phyloP scores from a whole-genome alignment of 2,113 vertebrate species.

The Spilogale gracilis region DNA sequence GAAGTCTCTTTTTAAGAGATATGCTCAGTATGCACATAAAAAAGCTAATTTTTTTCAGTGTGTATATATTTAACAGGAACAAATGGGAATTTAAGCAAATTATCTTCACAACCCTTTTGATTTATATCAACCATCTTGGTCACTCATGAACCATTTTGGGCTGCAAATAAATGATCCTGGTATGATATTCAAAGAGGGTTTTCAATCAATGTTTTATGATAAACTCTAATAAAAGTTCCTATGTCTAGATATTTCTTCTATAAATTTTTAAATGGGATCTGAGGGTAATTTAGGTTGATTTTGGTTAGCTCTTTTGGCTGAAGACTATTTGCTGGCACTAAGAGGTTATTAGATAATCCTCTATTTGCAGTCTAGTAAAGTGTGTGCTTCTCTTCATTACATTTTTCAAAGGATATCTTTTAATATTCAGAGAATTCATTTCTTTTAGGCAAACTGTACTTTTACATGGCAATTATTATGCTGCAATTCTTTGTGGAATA shows the following conservation, averaged over 20 bases:
- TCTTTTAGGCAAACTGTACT: conserved; percentile 24
- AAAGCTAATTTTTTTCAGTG: neutral
- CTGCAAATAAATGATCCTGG: conserved; percentile 53
- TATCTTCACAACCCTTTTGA: conserved; percentile 14
- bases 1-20: neutral
- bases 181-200: conserved; percentile 50
- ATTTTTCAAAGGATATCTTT: conserved; percentile 48
- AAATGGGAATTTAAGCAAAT: conserved; percentile 51
- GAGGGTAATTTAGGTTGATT: conserved; percentile 1
- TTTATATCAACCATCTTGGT: conserved; percentile 53
- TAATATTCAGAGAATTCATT: conserved; percentile 47
- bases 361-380: conserved; percentile 57
- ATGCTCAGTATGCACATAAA: neutral
- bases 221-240: conserved; percentile 40
- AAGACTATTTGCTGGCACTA: neutral
- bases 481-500: neutral
- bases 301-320: neutral
- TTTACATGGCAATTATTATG: neutral
- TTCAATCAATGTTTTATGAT: conserved; percentile 50
- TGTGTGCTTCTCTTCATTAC: neutral
- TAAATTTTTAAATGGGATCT: neutral
- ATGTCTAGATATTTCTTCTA: neutral
- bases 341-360: neutral
- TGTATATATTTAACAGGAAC: conserved; percentile 3
- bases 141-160: conserved; percentile 40